Evolutionary conservation across 2,113 vertebrate species (phyloP), one percentile per base, ranked within the genome.

Genomic region (Pandion haliaetus): DNA sequence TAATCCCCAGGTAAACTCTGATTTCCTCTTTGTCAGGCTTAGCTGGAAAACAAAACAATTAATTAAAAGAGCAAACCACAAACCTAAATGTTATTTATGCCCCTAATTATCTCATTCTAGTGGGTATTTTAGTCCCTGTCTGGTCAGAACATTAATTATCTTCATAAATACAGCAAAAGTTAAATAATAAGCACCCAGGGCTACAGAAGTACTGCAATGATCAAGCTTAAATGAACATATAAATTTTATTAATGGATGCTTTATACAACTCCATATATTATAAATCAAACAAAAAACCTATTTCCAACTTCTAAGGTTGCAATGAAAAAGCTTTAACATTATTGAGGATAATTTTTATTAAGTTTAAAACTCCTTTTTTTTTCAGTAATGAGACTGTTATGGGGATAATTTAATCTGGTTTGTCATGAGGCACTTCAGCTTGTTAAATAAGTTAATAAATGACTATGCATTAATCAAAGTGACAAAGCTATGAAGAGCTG

Each of bases 371-470:
- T 97, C 81, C 45, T 96, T 97, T 96, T 97, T 96, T 96, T 97
- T 97, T 74, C 87, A 88, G 94, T 98, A 99, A 98, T 98, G 97
- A 98, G 97, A 94, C 97, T 96, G 92, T 97, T 98, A 98, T 19
- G 77, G 97, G 97, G 97, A 98, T 98, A 98, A 98, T 98, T 98
- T 98, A 98, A 98, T 98, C 98, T 98, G 94, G 95, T 98, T 98
- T 98, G 98, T 98, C 98, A 98, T 90, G 97, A 98, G 96, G 97
- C 93, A 98, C 96, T 96, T 96, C 34, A 74, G 96, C 97, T 98
- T 98, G 97, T 99, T 98, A 98, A 98, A 97, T 98, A 98, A 98
- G 97, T 98, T 99, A 99, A 98, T 98, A 99, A 98, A 99, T 98
- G 97, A 97, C 97, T 97, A 94, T 93, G 86, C 97, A 99, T 99